Percentiles rank a stretch among this genome's conserved stretches.
Evolutionary conservation across 2,888 invertebrate species (phyloP).

Genomic region (Sesia apiformis): DNA sequence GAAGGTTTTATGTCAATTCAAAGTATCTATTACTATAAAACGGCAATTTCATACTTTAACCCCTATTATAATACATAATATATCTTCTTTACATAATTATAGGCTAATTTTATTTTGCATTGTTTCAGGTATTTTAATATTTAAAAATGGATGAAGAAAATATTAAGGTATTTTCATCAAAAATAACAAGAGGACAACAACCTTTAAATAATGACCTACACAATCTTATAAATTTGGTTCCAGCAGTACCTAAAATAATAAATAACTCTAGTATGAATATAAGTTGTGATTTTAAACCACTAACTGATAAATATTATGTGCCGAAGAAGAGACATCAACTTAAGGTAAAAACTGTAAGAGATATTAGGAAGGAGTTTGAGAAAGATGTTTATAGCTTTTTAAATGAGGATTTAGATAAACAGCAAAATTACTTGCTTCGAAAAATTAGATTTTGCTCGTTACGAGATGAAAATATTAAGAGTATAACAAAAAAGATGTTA

Average conservation of each 20-base stretch:
- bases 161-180: constrained; percentile 41
- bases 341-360: constrained; percentile 56
- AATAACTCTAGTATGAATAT: constrained; percentile 11
- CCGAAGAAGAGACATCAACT: constrained; percentile 42
- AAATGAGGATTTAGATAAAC: constrained; percentile 39
- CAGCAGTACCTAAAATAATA: constrained; percentile 28
- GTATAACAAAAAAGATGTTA: constrained; percentile 39
- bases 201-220: constrained; percentile 34
- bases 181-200: constrained; percentile 33
- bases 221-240: constrained; percentile 33
- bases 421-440: constrained; percentile 39
- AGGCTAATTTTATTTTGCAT: too few species aligned
- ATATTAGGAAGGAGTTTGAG: constrained; percentile 48
- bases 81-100: too few species aligned
- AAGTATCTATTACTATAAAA: background rate
- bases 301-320: constrained; percentile 39
- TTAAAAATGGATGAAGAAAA: constrained; percentile 24
- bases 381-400: constrained; percentile 40
- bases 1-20: too few species aligned
- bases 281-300: constrained; percentile 37
- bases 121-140: too few species aligned
- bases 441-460: constrained; percentile 47
- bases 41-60: background rate
- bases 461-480: constrained; percentile 40
- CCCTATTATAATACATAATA: too few species aligned